Conservation (phyloP, 2,797 vertebrate genomes). For the Antrozous pallidus region DNA sequence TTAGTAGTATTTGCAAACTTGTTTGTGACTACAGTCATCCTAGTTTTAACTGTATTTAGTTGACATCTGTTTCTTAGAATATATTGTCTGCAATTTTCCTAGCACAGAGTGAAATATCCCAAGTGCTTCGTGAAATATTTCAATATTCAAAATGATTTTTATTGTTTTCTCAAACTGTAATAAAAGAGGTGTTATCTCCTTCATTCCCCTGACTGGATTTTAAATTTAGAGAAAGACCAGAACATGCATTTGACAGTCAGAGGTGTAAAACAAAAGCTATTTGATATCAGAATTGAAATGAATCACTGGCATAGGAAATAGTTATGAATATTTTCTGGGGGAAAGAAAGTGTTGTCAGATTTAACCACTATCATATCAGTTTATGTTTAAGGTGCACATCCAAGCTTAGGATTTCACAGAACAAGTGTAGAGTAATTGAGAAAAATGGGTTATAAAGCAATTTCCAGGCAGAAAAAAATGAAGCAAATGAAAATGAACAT, state of each 20-base stretch:
- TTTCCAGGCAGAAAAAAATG: constrained; percentile 51
- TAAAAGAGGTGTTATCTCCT: constrained; percentile 74
- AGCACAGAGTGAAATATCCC: constrained; percentile 55
- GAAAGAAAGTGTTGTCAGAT: constrained; percentile 67
- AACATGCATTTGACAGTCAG: constrained; percentile 65
- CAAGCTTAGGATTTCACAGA: constrained; percentile 50
- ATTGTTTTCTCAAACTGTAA: constrained; percentile 75
- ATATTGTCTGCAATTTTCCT: constrained; percentile 48
- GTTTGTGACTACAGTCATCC: background rate
- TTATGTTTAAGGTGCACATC: background rate
- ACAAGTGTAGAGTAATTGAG: background rate
- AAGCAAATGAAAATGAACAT: constrained; percentile 39
- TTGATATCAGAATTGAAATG: constrained; percentile 74
- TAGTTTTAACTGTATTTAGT: constrained; percentile 10
- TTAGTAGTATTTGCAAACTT: constrained; percentile 43
- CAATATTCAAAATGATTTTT: constrained; percentile 70
- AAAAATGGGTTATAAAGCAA: constrained; percentile 45
- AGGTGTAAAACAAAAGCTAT: constrained; percentile 73
- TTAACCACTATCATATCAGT: constrained; percentile 54
- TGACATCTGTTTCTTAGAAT: constrained; percentile 56
- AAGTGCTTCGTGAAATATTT: constrained; percentile 62
- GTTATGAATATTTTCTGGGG: constrained; percentile 67
- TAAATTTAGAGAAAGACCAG: constrained; percentile 70
- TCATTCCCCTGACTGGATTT: constrained; percentile 73
- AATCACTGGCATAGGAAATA: constrained; percentile 67